A percentile compares a stretch with the other conserved stretches of the same genome.
phyloP scores from a whole-genome alignment of 2,888 invertebrate species.

The Spicauda simplicius region DNA sequence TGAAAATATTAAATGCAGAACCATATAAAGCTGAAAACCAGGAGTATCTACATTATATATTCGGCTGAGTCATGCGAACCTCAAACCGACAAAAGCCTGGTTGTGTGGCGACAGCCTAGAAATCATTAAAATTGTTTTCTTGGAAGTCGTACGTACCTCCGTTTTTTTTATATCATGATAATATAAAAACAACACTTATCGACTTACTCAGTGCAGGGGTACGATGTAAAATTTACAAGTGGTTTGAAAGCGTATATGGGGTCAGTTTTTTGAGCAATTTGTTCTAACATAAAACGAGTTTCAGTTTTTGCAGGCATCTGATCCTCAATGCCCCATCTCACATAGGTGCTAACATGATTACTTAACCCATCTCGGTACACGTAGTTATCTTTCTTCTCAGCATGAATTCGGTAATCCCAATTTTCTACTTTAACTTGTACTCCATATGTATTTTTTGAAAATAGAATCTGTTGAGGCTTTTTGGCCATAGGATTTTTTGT shows the following conservation, averaged over 20 bases:
- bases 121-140: too few species aligned
- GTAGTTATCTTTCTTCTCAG: slow-evolving; percentile 78
- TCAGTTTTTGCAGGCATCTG: slow-evolving; percentile 70
- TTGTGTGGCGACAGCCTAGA: too few species aligned
- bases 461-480: slow-evolving; percentile 76
- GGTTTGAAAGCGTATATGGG: slow-evolving; percentile 74
- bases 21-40: too few species aligned
- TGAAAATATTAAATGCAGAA: slow-evolving; percentile 12
- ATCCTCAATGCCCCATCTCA: slow-evolving; percentile 69
- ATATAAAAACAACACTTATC: neutral
- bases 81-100: too few species aligned
- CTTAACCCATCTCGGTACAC: slow-evolving; percentile 73
- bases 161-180: too few species aligned
- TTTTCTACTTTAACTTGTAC: slow-evolving; percentile 70
- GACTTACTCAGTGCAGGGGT: slow-evolving; percentile 79
- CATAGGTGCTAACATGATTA: slow-evolving; percentile 79
- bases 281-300: slow-evolving; percentile 76
- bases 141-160: too few species aligned
- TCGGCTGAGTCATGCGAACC: too few species aligned
- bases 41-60: too few species aligned
- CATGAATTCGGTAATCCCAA: slow-evolving; percentile 72
- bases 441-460: slow-evolving; percentile 73
- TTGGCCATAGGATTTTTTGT: slow-evolving; percentile 66
- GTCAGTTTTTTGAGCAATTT: slow-evolving; percentile 70
- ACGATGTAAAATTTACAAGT: slow-evolving; percentile 77